phyloP scores from a whole-genome alignment of 2,113 vertebrate species.

The Machaerirhynchus nigripectus region DNA sequence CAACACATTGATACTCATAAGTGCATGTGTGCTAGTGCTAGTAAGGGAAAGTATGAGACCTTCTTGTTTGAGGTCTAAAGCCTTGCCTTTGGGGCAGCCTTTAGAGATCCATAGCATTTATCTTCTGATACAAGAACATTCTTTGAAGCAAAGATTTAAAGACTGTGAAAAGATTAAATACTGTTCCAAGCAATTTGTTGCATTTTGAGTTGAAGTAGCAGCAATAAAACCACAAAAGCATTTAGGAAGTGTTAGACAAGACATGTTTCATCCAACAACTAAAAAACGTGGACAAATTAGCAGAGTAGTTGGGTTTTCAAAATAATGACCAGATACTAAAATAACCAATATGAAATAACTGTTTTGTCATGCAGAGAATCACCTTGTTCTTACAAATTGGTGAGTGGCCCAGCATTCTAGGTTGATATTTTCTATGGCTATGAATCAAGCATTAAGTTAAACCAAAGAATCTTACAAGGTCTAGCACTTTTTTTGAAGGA shows the following conservation, averaged over 20 bases:
- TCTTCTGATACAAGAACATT: background rate
- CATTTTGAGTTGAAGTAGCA: background rate
- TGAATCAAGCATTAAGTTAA: background rate
- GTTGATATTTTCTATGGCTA: background rate
- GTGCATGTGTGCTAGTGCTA: accelerated
- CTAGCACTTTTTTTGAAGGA: background rate
- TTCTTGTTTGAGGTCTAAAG: background rate
- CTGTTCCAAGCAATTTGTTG: background rate
- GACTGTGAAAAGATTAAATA: background rate
- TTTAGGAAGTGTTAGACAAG: background rate
- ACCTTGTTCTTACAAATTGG: background rate
- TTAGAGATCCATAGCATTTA: background rate
- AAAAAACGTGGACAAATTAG: background rate
- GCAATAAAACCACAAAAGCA: background rate
- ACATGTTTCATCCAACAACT: background rate
- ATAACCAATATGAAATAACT: background rate
- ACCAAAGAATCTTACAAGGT: background rate
- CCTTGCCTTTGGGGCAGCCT: background rate
- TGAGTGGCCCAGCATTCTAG: background rate
- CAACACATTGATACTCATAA: background rate
- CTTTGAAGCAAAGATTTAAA: background rate
- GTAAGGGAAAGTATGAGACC: background rate
- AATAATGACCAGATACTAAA: background rate
- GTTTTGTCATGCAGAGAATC: background rate
- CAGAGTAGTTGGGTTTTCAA: background rate